These are phyloP conservation scores for Paragorgia papillata DNA, from an alignment of 92 coral and sea anemone species.

Conservation along the genomic window DNA sequence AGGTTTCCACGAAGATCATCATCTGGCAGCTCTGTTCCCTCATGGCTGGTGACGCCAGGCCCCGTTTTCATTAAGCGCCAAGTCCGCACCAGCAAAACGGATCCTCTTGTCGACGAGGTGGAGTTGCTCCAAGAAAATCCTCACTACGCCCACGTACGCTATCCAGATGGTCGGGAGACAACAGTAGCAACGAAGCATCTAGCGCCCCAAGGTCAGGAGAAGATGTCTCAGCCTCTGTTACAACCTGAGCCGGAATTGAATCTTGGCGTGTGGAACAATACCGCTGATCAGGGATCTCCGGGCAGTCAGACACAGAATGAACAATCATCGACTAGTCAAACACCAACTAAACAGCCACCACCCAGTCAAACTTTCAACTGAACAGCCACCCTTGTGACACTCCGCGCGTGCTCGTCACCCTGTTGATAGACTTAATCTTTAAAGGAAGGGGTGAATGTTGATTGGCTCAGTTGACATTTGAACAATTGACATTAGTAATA, in stretches of 20 bases:
- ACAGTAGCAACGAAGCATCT: conserved; percentile 33
- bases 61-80: conserved; percentile 54
- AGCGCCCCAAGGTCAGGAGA: conserved; percentile 5
- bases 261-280: conserved; percentile 2
- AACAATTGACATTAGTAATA: neutral
- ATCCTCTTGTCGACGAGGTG: conserved; percentile 60
- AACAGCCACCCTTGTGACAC: conserved; percentile 10
- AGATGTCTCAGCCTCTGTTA: neutral
- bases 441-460: conserved; percentile 36
- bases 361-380: neutral
- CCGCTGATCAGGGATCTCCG: conserved; percentile 1
- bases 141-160: conserved; percentile 46
- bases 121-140: conserved; percentile 54
- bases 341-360: conserved; percentile 14
- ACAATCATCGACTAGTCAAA: conserved; percentile 12
- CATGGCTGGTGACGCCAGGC: conserved; percentile 60
- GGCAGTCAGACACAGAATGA: conserved; percentile 20
- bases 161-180: conserved; percentile 51
- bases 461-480: neutral
- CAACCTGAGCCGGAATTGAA: neutral
- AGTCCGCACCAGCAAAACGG: conserved; percentile 54
- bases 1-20: conserved; percentile 55
- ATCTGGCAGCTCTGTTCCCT: conserved; percentile 53
- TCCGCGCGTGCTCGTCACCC: conserved; percentile 45
- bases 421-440: conserved; percentile 47